Evolutionary conservation across 2,113 vertebrate genomes (phyloP).

Genomic region (Buteo buteo): DNA sequence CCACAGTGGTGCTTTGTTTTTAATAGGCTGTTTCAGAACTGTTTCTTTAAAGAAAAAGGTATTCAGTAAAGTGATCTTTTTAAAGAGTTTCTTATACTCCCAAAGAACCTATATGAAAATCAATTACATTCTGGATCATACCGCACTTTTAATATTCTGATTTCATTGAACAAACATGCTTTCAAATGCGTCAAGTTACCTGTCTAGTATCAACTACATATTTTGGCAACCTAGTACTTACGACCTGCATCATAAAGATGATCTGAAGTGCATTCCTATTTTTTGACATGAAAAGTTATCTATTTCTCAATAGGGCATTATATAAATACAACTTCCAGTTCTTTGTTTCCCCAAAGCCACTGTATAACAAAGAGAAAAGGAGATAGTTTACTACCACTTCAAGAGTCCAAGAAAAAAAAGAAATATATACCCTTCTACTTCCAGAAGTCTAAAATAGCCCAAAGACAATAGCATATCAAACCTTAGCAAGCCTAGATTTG

Average conservation of each 20-base stretch:
- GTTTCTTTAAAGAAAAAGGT: not conserved
- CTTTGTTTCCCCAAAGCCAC: not conserved
- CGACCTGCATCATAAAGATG: not conserved
- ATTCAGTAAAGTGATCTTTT: not conserved
- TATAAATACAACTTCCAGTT: not conserved
- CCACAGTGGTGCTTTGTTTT: not conserved
- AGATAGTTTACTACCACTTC: not conserved
- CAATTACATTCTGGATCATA: not conserved
- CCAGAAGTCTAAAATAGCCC: slow-evolving; percentile 16
- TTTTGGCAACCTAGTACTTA: not conserved
- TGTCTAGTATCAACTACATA: not conserved
- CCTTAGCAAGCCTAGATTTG: not conserved
- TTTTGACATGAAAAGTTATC: not conserved
- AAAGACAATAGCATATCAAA: not conserved
- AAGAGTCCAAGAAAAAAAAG: not conserved
- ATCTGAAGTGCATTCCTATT: not conserved
- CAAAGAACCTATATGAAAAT: not conserved
- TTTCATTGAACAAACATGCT: not conserved
- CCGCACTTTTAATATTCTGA: not conserved
- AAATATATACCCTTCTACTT: not conserved
- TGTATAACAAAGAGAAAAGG: not conserved
- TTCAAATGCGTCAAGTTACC: not conserved
- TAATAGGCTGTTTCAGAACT: not conserved
- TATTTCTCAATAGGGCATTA: not conserved
- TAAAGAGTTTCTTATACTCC: not conserved